Evolutionary conservation across 2,888 invertebrate species (phyloP).

Genomic region (Hirtodrosophila trivittata): DNA sequence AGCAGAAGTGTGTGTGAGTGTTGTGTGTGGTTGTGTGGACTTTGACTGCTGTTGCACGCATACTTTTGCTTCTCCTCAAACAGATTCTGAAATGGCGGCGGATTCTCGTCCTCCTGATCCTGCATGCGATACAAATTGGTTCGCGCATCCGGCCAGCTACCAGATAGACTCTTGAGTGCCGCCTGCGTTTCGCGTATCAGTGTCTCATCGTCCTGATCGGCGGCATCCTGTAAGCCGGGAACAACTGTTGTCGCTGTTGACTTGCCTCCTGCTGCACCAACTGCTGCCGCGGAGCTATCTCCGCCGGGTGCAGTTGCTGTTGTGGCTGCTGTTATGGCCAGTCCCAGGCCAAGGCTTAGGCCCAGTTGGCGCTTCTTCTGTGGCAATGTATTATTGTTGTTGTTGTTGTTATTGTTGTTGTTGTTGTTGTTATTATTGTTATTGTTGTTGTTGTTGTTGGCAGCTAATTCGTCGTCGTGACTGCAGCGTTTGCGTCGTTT

Average conservation of each 20-base stretch:
- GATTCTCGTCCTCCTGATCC: conserved; percentile 91
- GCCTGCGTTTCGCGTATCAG: conserved; percentile 94
- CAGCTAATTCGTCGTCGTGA: conserved; percentile 81
- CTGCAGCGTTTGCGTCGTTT: conserved; percentile 83
- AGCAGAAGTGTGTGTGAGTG: conserved; percentile 83
- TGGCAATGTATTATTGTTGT: conserved; percentile 68
- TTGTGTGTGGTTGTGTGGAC: conserved; percentile 8
- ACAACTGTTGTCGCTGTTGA: conserved; percentile 21
- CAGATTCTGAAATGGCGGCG: conserved; percentile 92
- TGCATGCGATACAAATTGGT: conserved; percentile 87
- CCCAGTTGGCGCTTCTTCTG: conserved; percentile 82
- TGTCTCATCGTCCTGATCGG: conserved; percentile 90
- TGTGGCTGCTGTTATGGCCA: conserved; percentile 29
- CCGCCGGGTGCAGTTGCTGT: not conserved
- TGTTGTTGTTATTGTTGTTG: conserved; percentile 47
- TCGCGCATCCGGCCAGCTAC: conserved; percentile 91
- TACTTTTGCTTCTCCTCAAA: conserved; percentile 91
- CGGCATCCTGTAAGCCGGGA: conserved; percentile 50
- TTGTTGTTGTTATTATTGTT: conserved; percentile 48
- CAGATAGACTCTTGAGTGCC: conserved; percentile 93
- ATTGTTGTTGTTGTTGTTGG: conserved; percentile 65
- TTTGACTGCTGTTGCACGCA: conserved; percentile 47
- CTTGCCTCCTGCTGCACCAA: conserved; percentile 15
- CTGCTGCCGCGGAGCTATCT: conserved; percentile 6
- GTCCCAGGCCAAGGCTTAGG: conserved; percentile 19